Evolutionary conservation across 2,888 invertebrate genomes (phyloP), one percentile per base, ranked within the genome.

Genomic region (Lepidochrysops patricia): DNA sequence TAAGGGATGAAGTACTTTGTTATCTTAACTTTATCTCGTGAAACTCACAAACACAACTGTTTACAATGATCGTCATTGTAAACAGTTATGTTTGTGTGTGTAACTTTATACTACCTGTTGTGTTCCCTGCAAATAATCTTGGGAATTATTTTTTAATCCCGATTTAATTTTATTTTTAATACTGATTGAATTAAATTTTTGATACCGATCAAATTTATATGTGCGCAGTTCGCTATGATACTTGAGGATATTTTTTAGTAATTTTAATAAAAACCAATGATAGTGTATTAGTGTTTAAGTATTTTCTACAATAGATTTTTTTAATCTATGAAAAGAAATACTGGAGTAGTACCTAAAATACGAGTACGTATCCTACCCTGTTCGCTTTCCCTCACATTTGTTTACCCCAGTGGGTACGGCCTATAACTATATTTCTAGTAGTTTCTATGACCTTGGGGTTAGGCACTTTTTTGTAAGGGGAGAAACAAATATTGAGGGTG

Each of bases 321-420:
- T 9, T 35, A 35, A 13, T 13, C n/a, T 13, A 5, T 13, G 2
- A 7, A 1, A 13, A 5, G 1, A 43, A 43, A 23, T 6, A 15
- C 9, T 1, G 3, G 1, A 35, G 1, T 2, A 9, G 5, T 43
- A 23, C 12, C 43, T 19, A 19, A 23, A 43, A 43, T 43, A 23
- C n/a, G n/a, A n/a, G 19, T 9, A 43, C 9, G 15, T 19, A 43
- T 29, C 9, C 12, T 19, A 19, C 6, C 59, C 61, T 63, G 62
- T 62, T 64, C 62, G 61, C 63, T 34, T 37, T 59, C 50, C 52
- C 52, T 15, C 35, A 26, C 35, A 58, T 58, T 52, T 50, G 34
- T 25, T 25, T 15, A 34, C 59, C 59, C 59, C 27, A 50, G 50
- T 26, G 58, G 59, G 27, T 52, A 52, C 59, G 15, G 15, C 27